Conservation (phyloP, 1,140 invertebrate species). For the Samia ricini region DNA sequence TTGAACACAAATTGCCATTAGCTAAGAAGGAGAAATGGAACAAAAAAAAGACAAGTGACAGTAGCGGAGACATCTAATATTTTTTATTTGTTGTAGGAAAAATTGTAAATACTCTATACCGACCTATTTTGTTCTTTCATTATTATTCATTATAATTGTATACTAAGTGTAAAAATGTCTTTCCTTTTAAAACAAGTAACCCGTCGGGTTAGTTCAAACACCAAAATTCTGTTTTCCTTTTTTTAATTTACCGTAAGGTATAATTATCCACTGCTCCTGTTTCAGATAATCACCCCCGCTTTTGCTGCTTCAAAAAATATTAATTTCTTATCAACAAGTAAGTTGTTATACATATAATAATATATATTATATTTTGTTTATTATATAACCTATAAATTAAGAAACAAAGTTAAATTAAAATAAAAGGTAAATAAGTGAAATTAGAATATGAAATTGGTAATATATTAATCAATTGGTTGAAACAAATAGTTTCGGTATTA, state of each 20-base stretch:
- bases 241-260: not conserved
- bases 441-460: no score
- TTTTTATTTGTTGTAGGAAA: no score
- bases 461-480: no score
- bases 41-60: no score
- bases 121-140: no score
- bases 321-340: slow-evolving; percentile 51
- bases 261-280: slow-evolving; percentile 4
- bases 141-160: no score
- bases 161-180: slow-evolving; percentile 31
- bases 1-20: no score
- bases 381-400: slow-evolving; percentile 39
- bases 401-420: not conserved
- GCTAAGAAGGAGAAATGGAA: no score
- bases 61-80: no score
- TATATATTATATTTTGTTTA: slow-evolving; percentile 10
- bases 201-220: slow-evolving; percentile 38
- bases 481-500: no score
- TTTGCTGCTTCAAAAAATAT: slow-evolving; percentile 37
- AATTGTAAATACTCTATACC: no score
- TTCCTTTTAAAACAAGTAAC: slow-evolving; percentile 42
- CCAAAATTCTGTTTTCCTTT: not conserved
- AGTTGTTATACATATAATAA: slow-evolving; percentile 25
- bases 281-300: slow-evolving; percentile 44
- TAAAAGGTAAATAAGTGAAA: no score